phyloP scores from a whole-genome alignment of 2,797 vertebrate genomes.

The Selene dorsalis region DNA sequence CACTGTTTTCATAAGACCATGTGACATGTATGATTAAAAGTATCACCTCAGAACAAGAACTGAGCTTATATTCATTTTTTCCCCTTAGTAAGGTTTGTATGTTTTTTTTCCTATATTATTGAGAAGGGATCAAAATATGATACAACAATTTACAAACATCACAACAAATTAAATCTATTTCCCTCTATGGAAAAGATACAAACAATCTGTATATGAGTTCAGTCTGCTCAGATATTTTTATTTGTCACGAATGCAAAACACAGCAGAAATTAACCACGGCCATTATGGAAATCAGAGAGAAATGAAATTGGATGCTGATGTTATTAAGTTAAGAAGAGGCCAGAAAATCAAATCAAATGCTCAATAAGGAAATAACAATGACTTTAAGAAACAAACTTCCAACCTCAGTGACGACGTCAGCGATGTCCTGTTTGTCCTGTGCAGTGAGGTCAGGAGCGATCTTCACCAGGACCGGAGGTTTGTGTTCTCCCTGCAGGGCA shows the following conservation, averaged over 20 bases:
- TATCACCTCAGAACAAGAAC: background rate
- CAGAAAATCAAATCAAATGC: background rate
- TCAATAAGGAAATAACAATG: background rate
- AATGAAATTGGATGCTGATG: background rate
- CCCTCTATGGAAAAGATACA: background rate
- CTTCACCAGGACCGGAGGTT: slow-evolving; percentile 92
- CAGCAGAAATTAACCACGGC: background rate
- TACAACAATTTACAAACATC: no score
- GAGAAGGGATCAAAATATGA: background rate
- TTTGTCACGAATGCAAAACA: background rate
- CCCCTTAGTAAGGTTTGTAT: background rate
- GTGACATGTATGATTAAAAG: background rate
- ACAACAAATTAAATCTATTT: background rate
- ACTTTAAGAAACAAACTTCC: slow-evolving; percentile 17
- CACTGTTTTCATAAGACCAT: slow-evolving; percentile 36
- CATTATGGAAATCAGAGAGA: background rate
- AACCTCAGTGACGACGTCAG: slow-evolving; percentile 91
- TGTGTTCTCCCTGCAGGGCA: slow-evolving; percentile 75
- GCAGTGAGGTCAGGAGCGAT: slow-evolving; percentile 92
- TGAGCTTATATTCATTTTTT: background rate
- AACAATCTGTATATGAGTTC: background rate
- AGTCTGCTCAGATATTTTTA: background rate
- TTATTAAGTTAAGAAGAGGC: background rate
- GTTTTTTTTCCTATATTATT: background rate
- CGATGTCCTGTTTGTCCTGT: slow-evolving; percentile 93